Conservation (phyloP, 1,140 invertebrate genomes). For the Heliconius himera region DNA sequence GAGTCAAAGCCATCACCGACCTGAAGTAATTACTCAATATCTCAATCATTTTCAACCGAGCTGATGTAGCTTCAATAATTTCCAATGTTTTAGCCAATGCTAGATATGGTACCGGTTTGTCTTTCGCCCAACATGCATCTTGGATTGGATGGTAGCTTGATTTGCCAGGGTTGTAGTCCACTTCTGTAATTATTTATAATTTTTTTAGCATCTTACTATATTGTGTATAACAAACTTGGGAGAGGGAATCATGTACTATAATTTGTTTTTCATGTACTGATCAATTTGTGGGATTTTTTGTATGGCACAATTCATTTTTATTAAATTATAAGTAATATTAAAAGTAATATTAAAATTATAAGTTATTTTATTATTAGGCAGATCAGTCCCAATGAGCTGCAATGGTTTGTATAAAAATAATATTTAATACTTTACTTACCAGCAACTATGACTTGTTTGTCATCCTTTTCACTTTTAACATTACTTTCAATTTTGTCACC, state of each 20-base stretch:
- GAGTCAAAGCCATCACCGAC: slow-evolving; percentile 93
- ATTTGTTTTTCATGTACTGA: no score
- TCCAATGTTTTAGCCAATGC: slow-evolving; percentile 95
- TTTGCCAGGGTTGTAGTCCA: slow-evolving; percentile 89
- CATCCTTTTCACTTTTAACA: background rate
- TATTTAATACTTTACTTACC: background rate
- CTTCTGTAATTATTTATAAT: slow-evolving; percentile 51
- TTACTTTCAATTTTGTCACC: slow-evolving; percentile 2
- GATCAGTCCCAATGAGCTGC: no score
- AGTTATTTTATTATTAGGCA: no score
- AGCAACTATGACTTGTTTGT: slow-evolving; percentile 25
- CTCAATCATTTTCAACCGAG: slow-evolving; percentile 96
- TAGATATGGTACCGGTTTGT: slow-evolving; percentile 94
- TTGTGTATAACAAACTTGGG: no score
- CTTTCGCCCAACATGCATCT: slow-evolving; percentile 92
- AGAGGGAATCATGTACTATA: no score
- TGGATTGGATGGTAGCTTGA: slow-evolving; percentile 94
- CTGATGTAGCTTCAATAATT: slow-evolving; percentile 93
- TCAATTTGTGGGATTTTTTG: no score
- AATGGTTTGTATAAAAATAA: no score
- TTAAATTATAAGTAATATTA: no score
- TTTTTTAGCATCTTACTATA: no score
- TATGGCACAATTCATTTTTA: no score
- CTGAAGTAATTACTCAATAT: slow-evolving; percentile 97
- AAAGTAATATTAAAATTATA: no score